phyloP scores from a whole-genome alignment of 2,888 invertebrate species.

The Apotomis turbidana region DNA sequence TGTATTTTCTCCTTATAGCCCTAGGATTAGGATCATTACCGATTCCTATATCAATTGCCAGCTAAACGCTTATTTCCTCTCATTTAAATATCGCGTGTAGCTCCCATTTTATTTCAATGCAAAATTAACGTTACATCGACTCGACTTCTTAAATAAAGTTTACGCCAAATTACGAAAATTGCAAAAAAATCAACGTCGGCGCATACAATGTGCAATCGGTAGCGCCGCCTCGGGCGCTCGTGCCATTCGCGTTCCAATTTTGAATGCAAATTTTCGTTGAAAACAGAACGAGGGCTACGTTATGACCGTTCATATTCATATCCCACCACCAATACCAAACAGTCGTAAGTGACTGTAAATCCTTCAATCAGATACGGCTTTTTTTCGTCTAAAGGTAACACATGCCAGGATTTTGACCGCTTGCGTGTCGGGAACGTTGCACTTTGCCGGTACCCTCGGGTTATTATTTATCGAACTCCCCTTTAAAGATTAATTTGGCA shows the following conservation, averaged over 20 bases:
- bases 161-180: conserved; percentile 62
- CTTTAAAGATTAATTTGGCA: conserved; percentile 39
- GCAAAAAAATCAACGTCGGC: conserved; percentile 53
- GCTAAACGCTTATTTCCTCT: conserved; percentile 58
- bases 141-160: conserved; percentile 54
- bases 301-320: conserved; percentile 57
- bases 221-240: conserved; percentile 77
- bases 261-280: conserved; percentile 73
- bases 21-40: conserved; percentile 18
- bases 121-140: conserved; percentile 49
- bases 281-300: conserved; percentile 54
- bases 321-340: conserved; percentile 15
- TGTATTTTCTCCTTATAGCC: conserved; percentile 3
- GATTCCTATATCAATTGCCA: conserved; percentile 40
- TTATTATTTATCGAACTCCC: conserved; percentile 55
- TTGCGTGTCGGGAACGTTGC: conserved; percentile 68
- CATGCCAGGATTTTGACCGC: conserved; percentile 63
- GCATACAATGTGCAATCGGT: conserved; percentile 62
- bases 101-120: conserved; percentile 46
- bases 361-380: not conserved
- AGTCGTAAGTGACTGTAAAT: conserved; percentile 5
- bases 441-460: conserved; percentile 59
- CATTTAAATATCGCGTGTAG: conserved; percentile 49
- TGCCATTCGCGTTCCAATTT: conserved; percentile 79
- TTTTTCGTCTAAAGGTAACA: conserved; percentile 1